Percentiles rank a stretch among this genome's conserved stretches.
phyloP scores from a whole-genome alignment of 2,113 vertebrate species.

The Hepsetus odoe region DNA sequence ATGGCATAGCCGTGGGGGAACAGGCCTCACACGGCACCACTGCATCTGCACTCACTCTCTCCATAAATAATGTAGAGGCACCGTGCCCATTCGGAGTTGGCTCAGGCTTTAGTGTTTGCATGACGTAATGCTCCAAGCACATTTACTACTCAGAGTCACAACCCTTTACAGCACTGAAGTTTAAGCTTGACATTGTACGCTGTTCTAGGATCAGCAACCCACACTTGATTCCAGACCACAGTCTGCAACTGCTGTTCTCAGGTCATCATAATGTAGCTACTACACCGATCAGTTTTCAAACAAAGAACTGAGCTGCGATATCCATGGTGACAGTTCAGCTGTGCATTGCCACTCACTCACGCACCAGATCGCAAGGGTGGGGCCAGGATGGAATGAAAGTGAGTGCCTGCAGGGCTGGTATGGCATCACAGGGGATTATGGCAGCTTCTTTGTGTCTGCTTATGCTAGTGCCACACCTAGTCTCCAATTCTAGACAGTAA shows the following conservation, averaged over 20 bases:
- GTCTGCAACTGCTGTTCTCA: background rate
- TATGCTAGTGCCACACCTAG: slow-evolving; percentile 6
- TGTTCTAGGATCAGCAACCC: background rate
- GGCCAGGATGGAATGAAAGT: background rate
- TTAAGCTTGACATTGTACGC: background rate
- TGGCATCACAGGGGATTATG: slow-evolving; percentile 27
- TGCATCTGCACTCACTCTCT: slow-evolving; percentile 28
- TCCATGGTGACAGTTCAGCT: background rate
- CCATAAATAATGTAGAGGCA: slow-evolving; percentile 45
- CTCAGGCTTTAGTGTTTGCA: slow-evolving; percentile 31
- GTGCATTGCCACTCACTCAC: background rate
- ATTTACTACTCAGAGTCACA: slow-evolving; percentile 12
- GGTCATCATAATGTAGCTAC: background rate
- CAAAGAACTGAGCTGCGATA: background rate
- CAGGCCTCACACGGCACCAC: slow-evolving; percentile 18
- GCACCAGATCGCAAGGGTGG: background rate
- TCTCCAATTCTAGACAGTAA: background rate
- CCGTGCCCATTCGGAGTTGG: slow-evolving; percentile 31
- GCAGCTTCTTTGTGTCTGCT: slow-evolving; percentile 39
- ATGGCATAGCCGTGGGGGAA: slow-evolving; percentile 25
- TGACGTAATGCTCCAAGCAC: slow-evolving; percentile 44
- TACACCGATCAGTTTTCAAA: background rate
- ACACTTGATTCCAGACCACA: background rate
- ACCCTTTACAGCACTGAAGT: slow-evolving; percentile 3
- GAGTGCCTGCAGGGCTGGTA: slow-evolving; percentile 21